Evolutionary conservation across 1,140 invertebrate genomes (phyloP).

Genomic region (Delia radicum): DNA sequence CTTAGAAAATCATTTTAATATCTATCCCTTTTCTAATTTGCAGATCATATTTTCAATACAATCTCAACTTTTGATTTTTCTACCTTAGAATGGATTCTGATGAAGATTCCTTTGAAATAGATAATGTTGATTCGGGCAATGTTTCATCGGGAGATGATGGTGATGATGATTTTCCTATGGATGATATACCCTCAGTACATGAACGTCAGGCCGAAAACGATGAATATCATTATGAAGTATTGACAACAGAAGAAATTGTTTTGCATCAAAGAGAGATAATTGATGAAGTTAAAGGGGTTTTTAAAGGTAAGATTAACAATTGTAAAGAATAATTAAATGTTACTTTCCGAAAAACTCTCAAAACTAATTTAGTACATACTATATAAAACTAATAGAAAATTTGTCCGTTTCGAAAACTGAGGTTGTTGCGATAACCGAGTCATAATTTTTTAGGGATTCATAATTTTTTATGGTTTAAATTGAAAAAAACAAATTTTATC

Average conservation of each 20-base stretch:
- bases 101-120: conserved; percentile 76
- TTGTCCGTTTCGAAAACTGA: too few species aligned
- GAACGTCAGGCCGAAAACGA: conserved; percentile 79
- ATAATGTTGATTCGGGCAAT: conserved; percentile 88
- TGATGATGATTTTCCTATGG: conserved; percentile 72
- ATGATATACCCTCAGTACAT: conserved; percentile 63
- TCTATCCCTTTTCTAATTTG: too few species aligned
- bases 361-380: too few species aligned
- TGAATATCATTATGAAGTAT: conserved; percentile 91
- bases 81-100: conserved; percentile 78
- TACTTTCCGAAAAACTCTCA: too few species aligned
- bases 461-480: too few species aligned
- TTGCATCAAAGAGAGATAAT: conserved; percentile 97
- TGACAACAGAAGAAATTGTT: conserved; percentile 94
- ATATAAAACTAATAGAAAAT: too few species aligned
- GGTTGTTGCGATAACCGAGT: too few species aligned
- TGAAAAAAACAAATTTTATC: too few species aligned
- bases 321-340: too few species aligned
- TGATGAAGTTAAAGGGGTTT: conserved; percentile 87
- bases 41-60: too few species aligned
- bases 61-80: not conserved
- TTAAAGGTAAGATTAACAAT: conserved; percentile 77
- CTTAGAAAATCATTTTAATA: too few species aligned
- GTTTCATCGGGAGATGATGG: conserved; percentile 88
- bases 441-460: too few species aligned